Evolutionary conservation across 2,888 invertebrate genomes (phyloP), one percentile per base, ranked within the genome.

Genomic region (Piscicola geometra): DNA sequence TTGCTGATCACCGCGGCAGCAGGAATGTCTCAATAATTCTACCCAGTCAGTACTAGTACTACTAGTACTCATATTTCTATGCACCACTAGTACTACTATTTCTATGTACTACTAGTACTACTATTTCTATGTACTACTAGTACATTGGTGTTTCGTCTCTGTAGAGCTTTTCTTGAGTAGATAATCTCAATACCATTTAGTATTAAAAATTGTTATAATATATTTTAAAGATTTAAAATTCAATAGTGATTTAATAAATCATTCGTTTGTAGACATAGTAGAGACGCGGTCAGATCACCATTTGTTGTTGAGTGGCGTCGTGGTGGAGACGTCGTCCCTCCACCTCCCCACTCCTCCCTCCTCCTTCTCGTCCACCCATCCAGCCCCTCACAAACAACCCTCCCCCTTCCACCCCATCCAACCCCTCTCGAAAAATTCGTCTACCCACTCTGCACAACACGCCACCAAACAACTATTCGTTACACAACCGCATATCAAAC

Each of bases 201-300:
- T n/a, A n/a, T n/a, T n/a, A n/a, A n/a, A n/a, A n/a, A n/a, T n/a
- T n/a, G n/a, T n/a, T n/a, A n/a, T n/a, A n/a, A n/a, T n/a, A n/a
- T n/a, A n/a, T n/a, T n/a, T n/a, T n/a, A n/a, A n/a, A n/a, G n/a
- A n/a, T n/a, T n/a, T n/a, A n/a, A n/a, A n/a, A n/a, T n/a, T n/a
- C n/a, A n/a, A n/a, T n/a, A n/a, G n/a, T n/a, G n/a, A n/a, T n/a
- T n/a, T n/a, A n/a, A n/a, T n/a, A n/a, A n/a, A n/a, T n/a, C n/a
- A n/a, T n/a, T n/a, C n/a, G n/a, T n/a, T n/a, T n/a, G 41, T 15
- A 56, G 60, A 56, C 60, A 56, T 56, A 56, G 25, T 25, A 21
- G 60, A 56, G 25, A 56, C 60, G 12, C 21, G 60, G n/a, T 56
- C 60, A 25, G 60, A 56, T 5, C 60, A 56, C n/a, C 60, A 56